Percentiles rank a stretch among this genome's conserved stretches.
phyloP scores from a whole-genome alignment of 2,113 vertebrate species.

The Cephalopterus ornatus region DNA sequence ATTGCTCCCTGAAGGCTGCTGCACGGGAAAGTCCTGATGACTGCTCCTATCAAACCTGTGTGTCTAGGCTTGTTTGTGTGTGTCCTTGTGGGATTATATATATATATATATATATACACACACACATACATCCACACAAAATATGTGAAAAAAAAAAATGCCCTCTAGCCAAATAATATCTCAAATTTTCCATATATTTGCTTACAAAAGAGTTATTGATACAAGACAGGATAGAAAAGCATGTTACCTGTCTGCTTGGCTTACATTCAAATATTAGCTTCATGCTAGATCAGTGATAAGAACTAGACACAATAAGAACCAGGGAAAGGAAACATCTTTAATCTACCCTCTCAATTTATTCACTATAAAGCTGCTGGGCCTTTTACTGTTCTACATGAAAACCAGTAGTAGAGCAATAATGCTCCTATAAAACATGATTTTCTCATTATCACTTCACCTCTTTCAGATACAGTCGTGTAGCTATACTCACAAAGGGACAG shows the following conservation, averaged over 20 bases:
- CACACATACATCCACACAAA: rapidly evolving
- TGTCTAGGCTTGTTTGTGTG: not conserved
- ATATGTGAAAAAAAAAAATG: not conserved
- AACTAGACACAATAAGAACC: not conserved
- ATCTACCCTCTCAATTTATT: not conserved
- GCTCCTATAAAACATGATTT: not conserved
- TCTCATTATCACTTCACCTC: slow-evolving; percentile 11
- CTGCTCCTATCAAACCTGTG: not conserved
- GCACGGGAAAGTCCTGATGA: not conserved
- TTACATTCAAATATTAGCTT: not conserved
- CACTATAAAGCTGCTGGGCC: not conserved
- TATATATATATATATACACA: too few relatives aligned
- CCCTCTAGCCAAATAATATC: not conserved
- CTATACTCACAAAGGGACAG: not conserved
- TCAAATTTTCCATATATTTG: not conserved
- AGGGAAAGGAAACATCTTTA: not conserved
- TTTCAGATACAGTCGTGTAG: not conserved
- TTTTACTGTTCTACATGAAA: slow-evolving; percentile 29
- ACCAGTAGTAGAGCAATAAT: slow-evolving; percentile 5
- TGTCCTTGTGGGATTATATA: not conserved
- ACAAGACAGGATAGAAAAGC: not conserved
- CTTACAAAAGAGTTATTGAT: not conserved
- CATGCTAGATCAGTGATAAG: not conserved
- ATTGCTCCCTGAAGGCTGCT: not conserved
- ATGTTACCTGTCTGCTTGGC: not conserved